Conservation (phyloP, 2,113 vertebrate genomes). For the Ctenomys sociabilis region DNA sequence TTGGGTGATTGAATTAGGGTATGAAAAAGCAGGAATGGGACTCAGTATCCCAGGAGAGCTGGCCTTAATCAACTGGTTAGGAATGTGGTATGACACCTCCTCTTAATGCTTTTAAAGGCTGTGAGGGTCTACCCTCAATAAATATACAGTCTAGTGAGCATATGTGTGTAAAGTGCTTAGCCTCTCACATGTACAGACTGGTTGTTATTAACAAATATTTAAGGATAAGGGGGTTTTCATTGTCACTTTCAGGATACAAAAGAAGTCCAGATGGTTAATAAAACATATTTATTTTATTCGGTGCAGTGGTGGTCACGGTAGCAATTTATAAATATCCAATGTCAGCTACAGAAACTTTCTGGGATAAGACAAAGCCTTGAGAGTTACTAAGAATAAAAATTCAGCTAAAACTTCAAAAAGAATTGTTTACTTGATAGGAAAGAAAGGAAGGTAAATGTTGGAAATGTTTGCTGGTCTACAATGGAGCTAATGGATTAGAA, state of each 20-base stretch:
- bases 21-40: slow-evolving; percentile 44
- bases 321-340: slow-evolving; percentile 17
- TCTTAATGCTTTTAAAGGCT: slow-evolving; percentile 3
- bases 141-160: background rate
- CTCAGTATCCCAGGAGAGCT: background rate
- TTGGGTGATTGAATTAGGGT: background rate
- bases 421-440: background rate
- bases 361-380: slow-evolving; percentile 6
- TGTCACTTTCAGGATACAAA: slow-evolving; percentile 35
- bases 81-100: background rate
- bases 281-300: slow-evolving; percentile 38
- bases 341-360: background rate
- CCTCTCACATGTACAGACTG: background rate
- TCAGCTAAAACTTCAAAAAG: slow-evolving; percentile 44
- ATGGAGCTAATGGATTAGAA: background rate
- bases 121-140: background rate
- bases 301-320: background rate
- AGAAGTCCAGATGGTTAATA: background rate
- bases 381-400: slow-evolving; percentile 37
- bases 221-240: slow-evolving; percentile 41
- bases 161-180: slow-evolving; percentile 30
- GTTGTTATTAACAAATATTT: slow-evolving; percentile 55
- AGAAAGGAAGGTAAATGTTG: slow-evolving; percentile 42
- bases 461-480: slow-evolving; percentile 27
- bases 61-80: slow-evolving; percentile 2